phyloP scores from a whole-genome alignment of 2,797 vertebrate genomes.

The Hydrolagus colliei region DNA sequence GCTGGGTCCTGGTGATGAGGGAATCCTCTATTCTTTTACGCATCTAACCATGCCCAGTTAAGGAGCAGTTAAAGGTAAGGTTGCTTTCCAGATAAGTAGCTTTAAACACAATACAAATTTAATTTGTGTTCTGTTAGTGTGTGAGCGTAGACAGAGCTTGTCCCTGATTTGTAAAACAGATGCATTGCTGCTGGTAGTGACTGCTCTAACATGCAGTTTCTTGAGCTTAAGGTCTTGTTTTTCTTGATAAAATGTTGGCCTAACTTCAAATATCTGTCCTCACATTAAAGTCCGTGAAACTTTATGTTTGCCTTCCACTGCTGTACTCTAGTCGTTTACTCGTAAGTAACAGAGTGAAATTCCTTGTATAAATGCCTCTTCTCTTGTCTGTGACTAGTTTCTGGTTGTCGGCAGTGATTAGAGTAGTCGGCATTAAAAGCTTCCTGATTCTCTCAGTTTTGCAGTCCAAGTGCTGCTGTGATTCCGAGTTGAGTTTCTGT shows the following conservation, averaged over 20 bases:
- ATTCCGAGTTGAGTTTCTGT: background rate
- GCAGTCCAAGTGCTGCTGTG: background rate
- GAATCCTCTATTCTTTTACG: constrained; percentile 46
- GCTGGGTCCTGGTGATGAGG: constrained; percentile 49
- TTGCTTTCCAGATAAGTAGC: constrained; percentile 24
- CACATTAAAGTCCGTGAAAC: background rate
- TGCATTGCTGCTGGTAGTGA: background rate
- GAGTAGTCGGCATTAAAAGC: background rate
- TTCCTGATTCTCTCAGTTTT: background rate
- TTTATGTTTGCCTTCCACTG: background rate
- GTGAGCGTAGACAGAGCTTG: background rate
- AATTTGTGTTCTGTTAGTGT: background rate
- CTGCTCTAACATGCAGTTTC: background rate
- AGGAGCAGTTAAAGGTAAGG: constrained; percentile 62
- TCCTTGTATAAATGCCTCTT: background rate
- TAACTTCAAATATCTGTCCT: background rate
- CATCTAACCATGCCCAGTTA: constrained; percentile 45
- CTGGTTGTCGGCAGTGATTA: background rate
- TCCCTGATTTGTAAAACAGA: constrained; percentile 16
- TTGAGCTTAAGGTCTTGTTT: background rate
- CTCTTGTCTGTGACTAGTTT: too few relatives aligned
- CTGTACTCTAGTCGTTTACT: background rate
- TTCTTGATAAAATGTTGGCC: background rate
- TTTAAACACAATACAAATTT: background rate
- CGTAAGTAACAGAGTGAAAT: background rate